Base-by-base conservation (phyloP, 1,140 invertebrate genomes). In the Lamellibrachia luymesi region DNA sequence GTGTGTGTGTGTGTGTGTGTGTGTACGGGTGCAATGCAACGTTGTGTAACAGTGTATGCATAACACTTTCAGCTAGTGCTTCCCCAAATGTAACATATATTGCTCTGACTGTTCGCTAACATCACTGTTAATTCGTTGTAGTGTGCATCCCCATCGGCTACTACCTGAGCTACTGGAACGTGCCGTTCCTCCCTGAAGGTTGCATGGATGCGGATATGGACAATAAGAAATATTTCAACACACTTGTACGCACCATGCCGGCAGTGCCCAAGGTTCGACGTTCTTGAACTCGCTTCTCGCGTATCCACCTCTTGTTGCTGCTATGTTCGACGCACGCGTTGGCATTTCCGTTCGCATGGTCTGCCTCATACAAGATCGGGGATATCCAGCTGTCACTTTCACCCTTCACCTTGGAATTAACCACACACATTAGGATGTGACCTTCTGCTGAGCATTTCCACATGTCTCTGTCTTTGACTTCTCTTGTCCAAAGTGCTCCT, bases 111-210 rank as follows among this genome's bases (percentile, higher is more conserved):
- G 52, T 6, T 56, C 6, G 52, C 64, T 80, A 80, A 80, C 64
- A 17, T 22, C 25, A 17, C 64, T 22, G 8, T 6, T 22, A n/a
- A 91, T 25, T 1, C 92, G 10, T 64, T 52, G 7, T n/a, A 92
- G 92, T 92, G 92, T 92, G 92, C 25, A 64, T 52, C 27, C 52
- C 92, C 7, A 52, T 56, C 27, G 92, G 92, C 8, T 92, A 92
- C 92, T 92, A 92, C 52, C 27, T 38, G 49, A 92, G 50, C 27
- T 56, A 52, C 51, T 92, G 50, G 50, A 92, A 92, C 50, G 51
- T 92, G 8, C 92, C 92, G 38, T 38, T 56, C 92, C 51, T 92
- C 2, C 92, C 92, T 8, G 51, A 50, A 52, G 92, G 2, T 10
- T 92, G 92, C 52, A 64, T 52, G 52, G 50, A 50, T 2, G 50